Evolutionary conservation across 2,797 vertebrate genomes (phyloP).

Genomic region (Falco peregrinus): DNA sequence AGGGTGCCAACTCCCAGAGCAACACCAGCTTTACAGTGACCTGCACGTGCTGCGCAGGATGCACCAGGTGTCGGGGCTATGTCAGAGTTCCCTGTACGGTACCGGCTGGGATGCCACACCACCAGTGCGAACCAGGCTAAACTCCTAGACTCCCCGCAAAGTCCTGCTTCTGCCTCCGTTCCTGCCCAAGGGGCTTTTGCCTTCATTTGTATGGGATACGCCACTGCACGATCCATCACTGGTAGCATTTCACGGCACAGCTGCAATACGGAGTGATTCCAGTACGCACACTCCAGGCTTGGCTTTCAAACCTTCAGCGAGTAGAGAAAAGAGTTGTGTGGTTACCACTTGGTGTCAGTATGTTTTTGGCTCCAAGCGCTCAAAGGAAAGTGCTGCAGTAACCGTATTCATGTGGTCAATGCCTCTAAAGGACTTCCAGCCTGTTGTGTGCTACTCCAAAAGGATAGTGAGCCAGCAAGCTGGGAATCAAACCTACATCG

Average conservation of each 20-base stretch:
- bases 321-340: neutral
- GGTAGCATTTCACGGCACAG: neutral
- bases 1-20: neutral
- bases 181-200: neutral
- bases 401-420: neutral
- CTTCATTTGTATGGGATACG: neutral
- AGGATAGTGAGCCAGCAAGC: neutral
- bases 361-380: neutral
- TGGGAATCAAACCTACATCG: neutral
- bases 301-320: neutral
- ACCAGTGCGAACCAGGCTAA: neutral
- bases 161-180: neutral
- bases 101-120: neutral
- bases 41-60: neutral
- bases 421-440: neutral
- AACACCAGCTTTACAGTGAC: fast-evolving
- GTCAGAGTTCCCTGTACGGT: neutral
- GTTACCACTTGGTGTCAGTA: neutral
- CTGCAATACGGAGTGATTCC: neutral
- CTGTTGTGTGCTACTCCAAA: neutral
- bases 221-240: neutral
- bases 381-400: neutral
- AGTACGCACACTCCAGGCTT: neutral
- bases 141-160: neutral
- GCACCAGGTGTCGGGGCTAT: neutral